These are phyloP conservation scores for Pogonognathellus flavescens DNA, from an alignment of 1,140 invertebrate species.

Conservation along the genomic window DNA sequence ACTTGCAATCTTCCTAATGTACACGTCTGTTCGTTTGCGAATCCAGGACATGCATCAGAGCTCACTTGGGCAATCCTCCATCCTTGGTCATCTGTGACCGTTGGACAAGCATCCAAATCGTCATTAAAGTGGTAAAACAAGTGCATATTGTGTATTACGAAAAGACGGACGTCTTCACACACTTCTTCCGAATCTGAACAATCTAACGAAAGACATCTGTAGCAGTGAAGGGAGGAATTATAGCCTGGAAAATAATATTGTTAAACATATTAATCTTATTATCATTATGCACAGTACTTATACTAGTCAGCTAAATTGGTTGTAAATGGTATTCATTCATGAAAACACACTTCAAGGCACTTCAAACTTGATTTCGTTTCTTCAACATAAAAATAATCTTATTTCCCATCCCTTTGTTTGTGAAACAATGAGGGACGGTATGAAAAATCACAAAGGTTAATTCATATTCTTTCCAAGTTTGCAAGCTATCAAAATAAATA, in stretches of 20 bases:
- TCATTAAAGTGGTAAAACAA: neutral
- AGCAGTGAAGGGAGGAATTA: neutral
- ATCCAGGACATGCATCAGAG: neutral
- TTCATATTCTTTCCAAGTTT: no score
- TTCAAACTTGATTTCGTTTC: no score
- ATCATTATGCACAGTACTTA: no score
- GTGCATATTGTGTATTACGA: neutral
- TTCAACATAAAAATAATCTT: no score
- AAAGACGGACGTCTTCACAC: neutral
- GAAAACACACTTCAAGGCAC: no score
- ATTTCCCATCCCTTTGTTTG: no score
- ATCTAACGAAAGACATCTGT: neutral
- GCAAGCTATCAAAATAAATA: no score
- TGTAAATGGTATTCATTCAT: no score
- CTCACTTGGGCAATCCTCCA: neutral
- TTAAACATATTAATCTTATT: no score
- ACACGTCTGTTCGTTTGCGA: neutral
- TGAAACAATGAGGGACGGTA: no score
- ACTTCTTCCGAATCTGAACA: neutral
- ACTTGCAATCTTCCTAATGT: slow-evolving; percentile 16
- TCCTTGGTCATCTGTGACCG: neutral
- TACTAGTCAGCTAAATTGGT: no score
- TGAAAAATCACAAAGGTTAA: no score
- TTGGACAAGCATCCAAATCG: slow-evolving; percentile 15
- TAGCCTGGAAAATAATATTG: neutral